Evolutionary conservation across 2,888 invertebrate species (phyloP).

Genomic region (Diplazon laetatorius): DNA sequence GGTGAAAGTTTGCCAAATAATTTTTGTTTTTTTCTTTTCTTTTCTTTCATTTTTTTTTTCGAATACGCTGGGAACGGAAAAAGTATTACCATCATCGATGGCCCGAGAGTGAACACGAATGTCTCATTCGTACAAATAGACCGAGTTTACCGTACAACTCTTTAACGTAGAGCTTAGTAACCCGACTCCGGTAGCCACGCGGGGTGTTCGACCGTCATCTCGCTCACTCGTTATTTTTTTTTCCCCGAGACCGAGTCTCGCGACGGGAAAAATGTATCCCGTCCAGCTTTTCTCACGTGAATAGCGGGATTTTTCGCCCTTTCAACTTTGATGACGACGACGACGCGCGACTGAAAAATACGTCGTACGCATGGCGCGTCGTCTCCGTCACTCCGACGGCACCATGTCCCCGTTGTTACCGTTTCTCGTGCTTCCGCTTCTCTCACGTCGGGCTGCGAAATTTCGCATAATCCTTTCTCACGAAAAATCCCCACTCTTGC

Average conservation of each 20-base stretch:
- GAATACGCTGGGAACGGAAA: conserved; percentile 13
- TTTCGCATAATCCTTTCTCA: conserved; percentile 59
- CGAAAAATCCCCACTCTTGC: conserved; percentile 27
- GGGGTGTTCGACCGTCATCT: no score
- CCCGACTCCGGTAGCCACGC: conserved; percentile 70
- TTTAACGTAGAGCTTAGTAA: conserved; percentile 80
- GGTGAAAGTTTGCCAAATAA: no score
- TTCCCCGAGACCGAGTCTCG: not conserved
- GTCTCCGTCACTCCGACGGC: conserved; percentile 33
- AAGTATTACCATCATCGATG: conserved; percentile 44
- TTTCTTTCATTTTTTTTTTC: not conserved
- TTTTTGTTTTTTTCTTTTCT: not conserved
- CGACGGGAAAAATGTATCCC: conserved; percentile 69
- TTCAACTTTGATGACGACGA: conserved; percentile 64
- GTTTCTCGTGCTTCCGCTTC: conserved; percentile 14
- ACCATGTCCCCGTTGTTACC: conserved; percentile 39
- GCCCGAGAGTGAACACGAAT: conserved; percentile 9
- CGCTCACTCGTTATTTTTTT: conserved; percentile 33
- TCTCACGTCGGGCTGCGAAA: conserved; percentile 44
- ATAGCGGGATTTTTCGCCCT: conserved; percentile 67
- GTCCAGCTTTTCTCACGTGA: conserved; percentile 62
- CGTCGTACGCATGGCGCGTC: conserved; percentile 43
- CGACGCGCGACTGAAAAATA: conserved; percentile 43
- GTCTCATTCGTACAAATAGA: conserved; percentile 57
- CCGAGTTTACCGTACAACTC: conserved; percentile 72